Conservation (phyloP, 2,888 invertebrate genomes). For the Tenodera sinensis region DNA sequence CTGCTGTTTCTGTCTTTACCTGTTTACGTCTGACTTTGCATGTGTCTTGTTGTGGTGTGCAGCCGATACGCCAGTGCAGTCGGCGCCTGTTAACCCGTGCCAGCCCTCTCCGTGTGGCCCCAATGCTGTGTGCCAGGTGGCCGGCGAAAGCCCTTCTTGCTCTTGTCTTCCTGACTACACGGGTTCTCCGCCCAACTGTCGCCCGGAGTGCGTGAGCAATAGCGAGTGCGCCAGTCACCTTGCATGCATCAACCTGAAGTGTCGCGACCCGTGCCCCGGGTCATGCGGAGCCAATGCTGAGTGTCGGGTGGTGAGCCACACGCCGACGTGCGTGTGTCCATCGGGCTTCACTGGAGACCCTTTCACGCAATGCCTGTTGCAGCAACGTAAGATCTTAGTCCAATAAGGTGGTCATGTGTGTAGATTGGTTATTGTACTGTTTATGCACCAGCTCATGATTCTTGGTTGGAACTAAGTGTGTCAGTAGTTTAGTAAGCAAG, state of each 20-base stretch:
- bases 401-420: not conserved
- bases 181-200: constrained; percentile 73
- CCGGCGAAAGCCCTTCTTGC: constrained; percentile 69
- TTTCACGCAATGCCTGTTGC: constrained; percentile 58
- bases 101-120: constrained; percentile 46
- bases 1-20: not conserved
- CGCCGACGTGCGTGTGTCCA: constrained; percentile 67
- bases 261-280: constrained; percentile 59
- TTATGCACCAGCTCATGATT: too few species aligned
- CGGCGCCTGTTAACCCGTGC: constrained; percentile 37
- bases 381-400: constrained; percentile 37
- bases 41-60: constrained; percentile 43
- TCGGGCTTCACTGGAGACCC: constrained; percentile 72
- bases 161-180: constrained; percentile 63
- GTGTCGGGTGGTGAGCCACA: constrained; percentile 72
- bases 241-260: constrained; percentile 61
- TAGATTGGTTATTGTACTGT: not conserved
- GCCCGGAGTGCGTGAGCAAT: constrained; percentile 67
- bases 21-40: not conserved
- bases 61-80: constrained; percentile 21
- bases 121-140: constrained; percentile 62
- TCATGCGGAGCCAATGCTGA: constrained; percentile 69
- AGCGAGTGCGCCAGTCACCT: constrained; percentile 65
- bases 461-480: too few species aligned
- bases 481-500: too few species aligned